Evolutionary conservation across 2,113 vertebrate species (phyloP), one percentile per base, ranked within the genome.

Genomic region (Ctenomys sociabilis): DNA sequence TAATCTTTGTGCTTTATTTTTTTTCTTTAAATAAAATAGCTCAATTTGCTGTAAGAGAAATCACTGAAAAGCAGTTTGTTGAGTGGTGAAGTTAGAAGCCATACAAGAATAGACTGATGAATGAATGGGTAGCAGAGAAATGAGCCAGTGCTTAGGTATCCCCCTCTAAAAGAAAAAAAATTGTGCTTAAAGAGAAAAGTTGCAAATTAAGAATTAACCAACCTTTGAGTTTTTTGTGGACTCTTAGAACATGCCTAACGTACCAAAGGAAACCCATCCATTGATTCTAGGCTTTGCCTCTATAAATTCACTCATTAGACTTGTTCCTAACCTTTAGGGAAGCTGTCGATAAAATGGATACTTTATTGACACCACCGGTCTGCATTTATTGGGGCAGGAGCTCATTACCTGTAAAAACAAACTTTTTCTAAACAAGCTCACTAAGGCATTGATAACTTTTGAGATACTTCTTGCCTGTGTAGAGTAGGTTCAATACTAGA

Each of bases 371-470:
- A 72, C 16, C 59, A n/a, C 52, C 77, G 28, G 8, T n/a, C 84
- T 91, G 14, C 37, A 40, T 85, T 87, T 90, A 78, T 78, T 94
- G 35, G 4, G 6, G 40, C 43, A 59, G 52, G 19, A 64, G 5
- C 22, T 92, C n/a, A 63, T 13, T 37, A 22, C 70, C 13, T 80
- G 16, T n/a, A 49, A 13, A 26, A 16, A 72, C 24, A 84, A 45
- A 84, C 85, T 84, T 52, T 88, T 89, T 96, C 82, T 61, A 57
- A 22, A 86, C 19, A 78, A 40, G 10, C 24, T 86, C 54, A 89
- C 63, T 30, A 73, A 43, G 52, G 63, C 30, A 73, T 43, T 49
- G 54, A 49, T 5, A 17, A 85, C 49, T 92, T 75, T 52, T 68
- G 61, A 63, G 28, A 52, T 49, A 43, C 45, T 73, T 72, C 37